These are phyloP conservation scores for Panopea generosa DNA, from an alignment of 2,888 invertebrate genomes.

Conservation along the genomic window DNA sequence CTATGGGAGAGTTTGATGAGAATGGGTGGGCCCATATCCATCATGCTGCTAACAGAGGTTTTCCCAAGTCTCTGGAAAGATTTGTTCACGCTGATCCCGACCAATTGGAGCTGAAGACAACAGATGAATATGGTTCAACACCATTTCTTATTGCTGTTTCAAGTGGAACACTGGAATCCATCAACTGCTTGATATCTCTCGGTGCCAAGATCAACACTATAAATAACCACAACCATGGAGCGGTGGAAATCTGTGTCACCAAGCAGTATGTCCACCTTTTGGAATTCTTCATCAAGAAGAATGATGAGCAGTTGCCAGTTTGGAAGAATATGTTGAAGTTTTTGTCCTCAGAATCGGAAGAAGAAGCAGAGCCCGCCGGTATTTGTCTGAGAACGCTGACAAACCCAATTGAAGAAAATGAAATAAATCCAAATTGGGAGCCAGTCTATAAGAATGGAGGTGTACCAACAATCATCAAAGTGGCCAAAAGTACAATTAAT, in stretches of 20 bases:
- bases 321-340: slow-evolving; percentile 82
- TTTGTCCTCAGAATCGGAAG: slow-evolving; percentile 78
- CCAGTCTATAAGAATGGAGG: slow-evolving; percentile 75
- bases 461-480: slow-evolving; percentile 79
- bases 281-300: slow-evolving; percentile 77
- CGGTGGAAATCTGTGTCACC: slow-evolving; percentile 82
- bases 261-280: slow-evolving; percentile 77
- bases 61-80: slow-evolving; percentile 82
- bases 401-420: slow-evolving; percentile 62
- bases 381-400: slow-evolving; percentile 79
- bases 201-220: slow-evolving; percentile 79
- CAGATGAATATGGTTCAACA: slow-evolving; percentile 81
- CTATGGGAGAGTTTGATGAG: slow-evolving; percentile 78
- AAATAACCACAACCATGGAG: slow-evolving; percentile 82
- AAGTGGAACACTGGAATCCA: slow-evolving; percentile 79
- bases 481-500: slow-evolving; percentile 73
- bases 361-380: slow-evolving; percentile 80
- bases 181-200: slow-evolving; percentile 77
- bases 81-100: slow-evolving; percentile 80
- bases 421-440: slow-evolving; percentile 80
- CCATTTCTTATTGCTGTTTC: slow-evolving; percentile 83
- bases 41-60: slow-evolving; percentile 83
- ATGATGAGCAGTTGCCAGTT: slow-evolving; percentile 77
- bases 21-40: slow-evolving; percentile 84
- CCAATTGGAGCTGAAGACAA: slow-evolving; percentile 82